A percentile compares a stretch with the other conserved stretches of the same genome.
phyloP scores from a whole-genome alignment of 2,888 invertebrate species.

The Ephialtes manifestator region DNA sequence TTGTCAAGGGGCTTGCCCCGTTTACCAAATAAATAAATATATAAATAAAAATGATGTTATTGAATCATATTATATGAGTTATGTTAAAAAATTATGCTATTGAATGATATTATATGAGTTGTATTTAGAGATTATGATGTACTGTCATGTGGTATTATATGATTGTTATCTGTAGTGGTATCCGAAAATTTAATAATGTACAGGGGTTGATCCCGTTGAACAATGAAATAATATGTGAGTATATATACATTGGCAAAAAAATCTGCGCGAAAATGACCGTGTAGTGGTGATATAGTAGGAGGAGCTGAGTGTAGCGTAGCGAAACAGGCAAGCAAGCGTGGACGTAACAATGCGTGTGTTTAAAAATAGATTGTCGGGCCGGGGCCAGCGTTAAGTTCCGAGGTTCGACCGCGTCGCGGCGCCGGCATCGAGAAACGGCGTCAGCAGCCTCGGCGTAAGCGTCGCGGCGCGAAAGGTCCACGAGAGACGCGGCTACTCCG shows the following conservation, averaged over 20 bases:
- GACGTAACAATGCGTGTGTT: slow-evolving; percentile 74
- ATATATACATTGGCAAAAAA: neutral
- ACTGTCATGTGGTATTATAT: no score
- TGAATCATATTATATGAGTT: no score
- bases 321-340: slow-evolving; percentile 56
- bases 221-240: no score
- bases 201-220: no score
- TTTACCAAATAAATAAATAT: no score
- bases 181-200: no score
- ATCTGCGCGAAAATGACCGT: slow-evolving; percentile 20
- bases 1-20: no score
- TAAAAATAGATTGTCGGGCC: slow-evolving; percentile 72
- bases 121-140: no score
- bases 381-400: slow-evolving; percentile 59
- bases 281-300: slow-evolving; percentile 17
- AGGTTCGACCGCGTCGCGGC: slow-evolving; percentile 65
- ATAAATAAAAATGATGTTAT: no score
- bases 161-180: no score
- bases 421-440: slow-evolving; percentile 62
- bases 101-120: no score
- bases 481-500: slow-evolving; percentile 45
- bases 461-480: slow-evolving; percentile 59
- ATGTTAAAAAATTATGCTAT: no score
- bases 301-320: slow-evolving; percentile 32
- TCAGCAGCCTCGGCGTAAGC: slow-evolving; percentile 29